phyloP scores from a whole-genome alignment of 2,888 invertebrate species.

The Octodonta nipae region DNA sequence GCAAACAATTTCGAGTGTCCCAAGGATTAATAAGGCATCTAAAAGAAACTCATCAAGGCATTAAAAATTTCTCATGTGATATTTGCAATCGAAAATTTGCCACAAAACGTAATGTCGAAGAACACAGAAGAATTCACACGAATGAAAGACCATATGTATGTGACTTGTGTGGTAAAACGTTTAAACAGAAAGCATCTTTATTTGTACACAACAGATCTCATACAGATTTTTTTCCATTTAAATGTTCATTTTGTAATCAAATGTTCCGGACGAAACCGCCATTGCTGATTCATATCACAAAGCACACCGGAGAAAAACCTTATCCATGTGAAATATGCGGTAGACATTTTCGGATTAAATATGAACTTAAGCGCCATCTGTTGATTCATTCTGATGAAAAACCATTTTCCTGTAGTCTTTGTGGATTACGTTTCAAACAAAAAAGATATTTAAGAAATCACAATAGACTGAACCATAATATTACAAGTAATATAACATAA shows the following conservation, averaged over 20 bases:
- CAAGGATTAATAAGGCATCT: slow-evolving; percentile 49
- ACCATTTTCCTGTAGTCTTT: slow-evolving; percentile 37
- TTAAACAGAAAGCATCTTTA: slow-evolving; percentile 52
- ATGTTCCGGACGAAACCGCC: slow-evolving; percentile 46
- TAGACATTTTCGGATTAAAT: slow-evolving; percentile 44
- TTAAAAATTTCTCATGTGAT: slow-evolving; percentile 45
- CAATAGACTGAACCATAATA: too few relatives aligned
- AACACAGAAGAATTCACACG: slow-evolving; percentile 46
- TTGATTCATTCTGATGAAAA: slow-evolving; percentile 41
- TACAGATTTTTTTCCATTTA: slow-evolving; percentile 41
- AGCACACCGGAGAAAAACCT: slow-evolving; percentile 50
- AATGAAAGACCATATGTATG: slow-evolving; percentile 47
- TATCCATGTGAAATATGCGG: slow-evolving; percentile 46
- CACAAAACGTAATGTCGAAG: slow-evolving; percentile 46
- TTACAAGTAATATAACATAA: too few relatives aligned
- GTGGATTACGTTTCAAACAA: slow-evolving; percentile 38
- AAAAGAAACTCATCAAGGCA: slow-evolving; percentile 48
- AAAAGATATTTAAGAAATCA: slow-evolving; percentile 42
- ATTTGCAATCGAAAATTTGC: slow-evolving; percentile 45
- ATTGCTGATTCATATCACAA: slow-evolving; percentile 42
- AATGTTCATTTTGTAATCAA: slow-evolving; percentile 47
- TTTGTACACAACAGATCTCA: slow-evolving; percentile 51
- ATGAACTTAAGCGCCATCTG: slow-evolving; percentile 44
- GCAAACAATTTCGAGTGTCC: slow-evolving; percentile 52
- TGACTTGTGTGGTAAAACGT: slow-evolving; percentile 46